Conservation (phyloP, 1,140 invertebrate species). For the Panagrolaimus sp. region DNA sequence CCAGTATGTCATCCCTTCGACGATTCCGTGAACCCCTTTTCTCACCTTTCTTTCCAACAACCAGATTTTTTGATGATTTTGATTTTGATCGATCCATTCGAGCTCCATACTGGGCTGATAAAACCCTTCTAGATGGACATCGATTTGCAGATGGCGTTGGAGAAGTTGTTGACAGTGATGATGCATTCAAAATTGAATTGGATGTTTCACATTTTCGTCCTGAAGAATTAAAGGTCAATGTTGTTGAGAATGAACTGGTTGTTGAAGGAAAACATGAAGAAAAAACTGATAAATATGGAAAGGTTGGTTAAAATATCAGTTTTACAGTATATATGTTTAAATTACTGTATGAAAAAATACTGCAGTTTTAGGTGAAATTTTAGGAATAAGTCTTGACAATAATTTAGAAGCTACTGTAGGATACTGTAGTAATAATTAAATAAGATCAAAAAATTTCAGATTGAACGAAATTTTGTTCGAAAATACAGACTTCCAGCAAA, state of each 20-base stretch:
- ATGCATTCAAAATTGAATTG: constrained; percentile 38
- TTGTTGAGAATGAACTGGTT: constrained; percentile 44
- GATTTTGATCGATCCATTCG: constrained; percentile 45
- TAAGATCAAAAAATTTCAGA: constrained; percentile 27
- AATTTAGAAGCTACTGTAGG: no score
- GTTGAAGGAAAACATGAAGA: constrained; percentile 50
- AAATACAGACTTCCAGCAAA: constrained; percentile 44
- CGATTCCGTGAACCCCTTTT: background rate
- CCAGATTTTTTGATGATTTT: constrained; percentile 42
- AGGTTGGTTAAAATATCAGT: constrained; percentile 12
- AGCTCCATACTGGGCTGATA: constrained; percentile 45
- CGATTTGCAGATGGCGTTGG: constrained; percentile 42
- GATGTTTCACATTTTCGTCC: constrained; percentile 49
- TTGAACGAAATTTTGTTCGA: constrained; percentile 45
- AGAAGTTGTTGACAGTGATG: constrained; percentile 33
- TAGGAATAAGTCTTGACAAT: no score
- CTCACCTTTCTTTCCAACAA: background rate
- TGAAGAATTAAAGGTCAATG: constrained; percentile 50
- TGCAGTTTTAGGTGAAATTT: background rate
- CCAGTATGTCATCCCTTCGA: background rate
- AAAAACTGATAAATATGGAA: constrained; percentile 43
- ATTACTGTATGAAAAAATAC: background rate
- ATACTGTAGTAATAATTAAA: background rate
- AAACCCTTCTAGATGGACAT: constrained; percentile 37
- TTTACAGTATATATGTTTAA: background rate